Base-by-base conservation (phyloP, 2,888 invertebrate genomes). In the Cryptocephalus primarius region DNA sequence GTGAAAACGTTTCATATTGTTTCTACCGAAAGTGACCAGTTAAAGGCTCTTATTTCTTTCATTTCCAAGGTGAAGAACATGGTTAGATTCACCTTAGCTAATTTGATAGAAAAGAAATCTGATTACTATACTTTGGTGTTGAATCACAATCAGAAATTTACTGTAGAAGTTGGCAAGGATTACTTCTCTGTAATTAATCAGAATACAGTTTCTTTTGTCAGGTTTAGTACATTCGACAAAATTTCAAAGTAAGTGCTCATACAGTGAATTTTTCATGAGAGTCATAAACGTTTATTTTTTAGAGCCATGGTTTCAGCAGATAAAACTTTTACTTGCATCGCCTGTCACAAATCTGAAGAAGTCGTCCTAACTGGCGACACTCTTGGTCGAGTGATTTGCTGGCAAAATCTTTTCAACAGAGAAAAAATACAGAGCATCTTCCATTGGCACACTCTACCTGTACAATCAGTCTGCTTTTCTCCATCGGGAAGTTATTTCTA, bases 381-480 rank as follows among this genome's bases (percentile, higher is more conserved):
- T 34, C 68, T 69, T 36, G 88, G 88, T 1, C 71, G 78, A 47
- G 74, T 86, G 12, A 59, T 78, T 12, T 60, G 85, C 9, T 86
- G 84, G 82, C 77, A 72, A 43, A 67, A 72, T 46, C 66, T 79
- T 42, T 68, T 62, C 44, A 42, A 44, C 10, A 51, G 55, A 39
- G 48, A 55, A 40, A 60, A 62, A 38, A 52, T 60, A 9, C 70
- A 75, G 59, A 69, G 77, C 1, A 64, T 77, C 1, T 79, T 77
- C 59, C 88, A 88, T 64, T 89, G 89, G 89, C 89, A 89, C 68
- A 78, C 81, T 4, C 72, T 85, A 42, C 76, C 81, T 33, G 80
- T 88, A 0, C 72, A 74, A 40, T 78, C 82, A 60, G 62, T 89
- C 11, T 70, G 72, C 1, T 88, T 87, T 61, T 80, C 86, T 9